phyloP scores from a whole-genome alignment of 2,797 vertebrate species.

The Melopsittacus undulatus region DNA sequence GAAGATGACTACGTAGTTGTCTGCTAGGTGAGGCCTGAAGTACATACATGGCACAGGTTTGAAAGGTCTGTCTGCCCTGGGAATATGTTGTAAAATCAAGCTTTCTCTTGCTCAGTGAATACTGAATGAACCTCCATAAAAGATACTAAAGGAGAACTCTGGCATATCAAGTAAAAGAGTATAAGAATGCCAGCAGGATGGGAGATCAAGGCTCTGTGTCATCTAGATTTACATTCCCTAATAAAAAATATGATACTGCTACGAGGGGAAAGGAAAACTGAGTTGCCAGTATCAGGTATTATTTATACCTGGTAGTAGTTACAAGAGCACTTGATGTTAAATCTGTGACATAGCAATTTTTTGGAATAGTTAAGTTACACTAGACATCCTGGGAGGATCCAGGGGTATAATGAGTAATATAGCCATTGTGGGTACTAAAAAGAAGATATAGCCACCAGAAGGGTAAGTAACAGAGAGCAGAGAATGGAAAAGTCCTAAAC shows the following conservation, averaged over 20 bases:
- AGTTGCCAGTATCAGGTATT: not conserved
- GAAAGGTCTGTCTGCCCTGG: not conserved
- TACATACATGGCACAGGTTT: not conserved
- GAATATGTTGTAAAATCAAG: not conserved
- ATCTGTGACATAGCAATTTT: not conserved
- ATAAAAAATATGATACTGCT: conserved; percentile 37
- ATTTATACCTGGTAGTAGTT: not conserved
- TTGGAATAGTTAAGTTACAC: not conserved
- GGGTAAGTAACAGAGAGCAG: not conserved
- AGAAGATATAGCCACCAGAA: not conserved
- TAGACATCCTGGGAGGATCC: not conserved
- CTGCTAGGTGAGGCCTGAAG: not conserved
- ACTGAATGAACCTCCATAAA: conserved; percentile 12
- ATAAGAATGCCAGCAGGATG: not conserved
- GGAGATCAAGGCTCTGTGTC: not conserved
- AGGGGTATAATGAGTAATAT: not conserved
- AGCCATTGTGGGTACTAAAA: not conserved
- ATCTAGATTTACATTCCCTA: conserved; percentile 4
- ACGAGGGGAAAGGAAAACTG: not conserved
- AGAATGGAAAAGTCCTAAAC: not conserved
- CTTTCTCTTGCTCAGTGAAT: not conserved
- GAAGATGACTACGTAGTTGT: not conserved
- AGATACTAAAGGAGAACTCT: not conserved
- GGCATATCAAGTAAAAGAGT: not conserved
- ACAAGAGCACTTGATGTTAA: not conserved